phyloP scores from a whole-genome alignment of 2,888 invertebrate genomes.

The Parnassius smintheus region DNA sequence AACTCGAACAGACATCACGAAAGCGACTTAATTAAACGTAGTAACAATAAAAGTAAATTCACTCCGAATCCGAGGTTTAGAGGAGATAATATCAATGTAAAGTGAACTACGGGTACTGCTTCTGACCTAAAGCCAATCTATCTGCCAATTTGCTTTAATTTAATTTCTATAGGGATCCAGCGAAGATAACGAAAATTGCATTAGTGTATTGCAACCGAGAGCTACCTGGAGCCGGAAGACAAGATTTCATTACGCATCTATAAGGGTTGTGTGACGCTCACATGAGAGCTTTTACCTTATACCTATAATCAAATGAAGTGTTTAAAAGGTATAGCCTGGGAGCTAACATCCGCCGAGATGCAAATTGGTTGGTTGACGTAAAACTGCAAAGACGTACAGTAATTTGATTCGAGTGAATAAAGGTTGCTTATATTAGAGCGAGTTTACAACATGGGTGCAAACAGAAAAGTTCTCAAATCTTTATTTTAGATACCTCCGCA shows the following conservation, averaged over 20 bases:
- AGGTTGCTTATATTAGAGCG: background rate
- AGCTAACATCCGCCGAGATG: background rate
- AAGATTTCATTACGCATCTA: background rate
- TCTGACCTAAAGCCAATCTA: no score
- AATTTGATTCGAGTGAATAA: background rate
- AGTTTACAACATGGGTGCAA: no score
- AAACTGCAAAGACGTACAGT: background rate
- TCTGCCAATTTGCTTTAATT: background rate
- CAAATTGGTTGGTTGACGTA: background rate
- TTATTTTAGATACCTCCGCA: no score
- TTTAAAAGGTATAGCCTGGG: background rate
- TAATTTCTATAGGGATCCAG: background rate
- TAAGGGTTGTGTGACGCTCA: background rate
- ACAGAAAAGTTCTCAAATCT: no score
- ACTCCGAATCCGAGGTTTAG: no score
- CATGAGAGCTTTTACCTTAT: conserved; percentile 2
- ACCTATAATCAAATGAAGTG: background rate
- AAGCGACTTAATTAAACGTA: no score
- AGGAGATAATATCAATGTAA: background rate
- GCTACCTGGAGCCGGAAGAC: background rate
- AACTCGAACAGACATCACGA: no score
- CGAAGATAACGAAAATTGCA: conserved; percentile 1
- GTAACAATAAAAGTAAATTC: no score
- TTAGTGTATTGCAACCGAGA: background rate
- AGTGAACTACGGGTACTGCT: background rate